These are phyloP conservation scores for Charadrius vociferus DNA, from an alignment of 2,113 vertebrate species.

Conservation along the genomic window DNA sequence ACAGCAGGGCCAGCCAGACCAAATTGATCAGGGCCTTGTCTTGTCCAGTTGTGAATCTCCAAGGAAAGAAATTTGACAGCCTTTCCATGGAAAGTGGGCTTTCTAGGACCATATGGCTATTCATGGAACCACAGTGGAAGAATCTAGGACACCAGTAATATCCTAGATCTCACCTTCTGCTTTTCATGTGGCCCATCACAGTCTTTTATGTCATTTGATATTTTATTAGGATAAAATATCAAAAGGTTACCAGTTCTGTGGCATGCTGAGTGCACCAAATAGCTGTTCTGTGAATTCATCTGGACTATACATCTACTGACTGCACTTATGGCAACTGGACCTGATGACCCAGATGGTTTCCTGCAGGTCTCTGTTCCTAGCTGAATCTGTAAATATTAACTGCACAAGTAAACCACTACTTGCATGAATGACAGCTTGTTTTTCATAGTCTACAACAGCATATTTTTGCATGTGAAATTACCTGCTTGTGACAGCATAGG, in stretches of 20 bases:
- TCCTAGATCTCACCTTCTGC: not conserved
- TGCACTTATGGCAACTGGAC: not conserved
- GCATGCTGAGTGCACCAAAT: not conserved
- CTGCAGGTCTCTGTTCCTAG: not conserved
- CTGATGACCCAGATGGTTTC: not conserved
- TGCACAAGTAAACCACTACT: not conserved
- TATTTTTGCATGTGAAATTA: conserved; percentile 60
- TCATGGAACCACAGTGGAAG: not conserved
- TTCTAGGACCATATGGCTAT: not conserved
- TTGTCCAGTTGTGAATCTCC: not conserved
- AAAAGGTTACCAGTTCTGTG: not conserved
- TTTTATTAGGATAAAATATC: not conserved
- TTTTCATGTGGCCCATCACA: not conserved
- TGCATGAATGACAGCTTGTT: conserved; percentile 19
- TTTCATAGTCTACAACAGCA: conserved; percentile 18
- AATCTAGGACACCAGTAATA: not conserved
- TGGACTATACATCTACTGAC: not conserved
- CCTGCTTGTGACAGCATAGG: conserved; percentile 29
- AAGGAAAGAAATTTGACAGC: not conserved
- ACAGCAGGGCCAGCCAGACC: not conserved
- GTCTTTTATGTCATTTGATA: not conserved
- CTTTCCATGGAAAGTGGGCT: not conserved
- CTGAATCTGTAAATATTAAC: not conserved
- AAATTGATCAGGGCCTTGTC: not conserved
- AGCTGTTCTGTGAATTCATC: not conserved